These are phyloP conservation scores for Arvicanthis niloticus DNA, from an alignment of 2,113 vertebrate species.

Conservation along the genomic window DNA sequence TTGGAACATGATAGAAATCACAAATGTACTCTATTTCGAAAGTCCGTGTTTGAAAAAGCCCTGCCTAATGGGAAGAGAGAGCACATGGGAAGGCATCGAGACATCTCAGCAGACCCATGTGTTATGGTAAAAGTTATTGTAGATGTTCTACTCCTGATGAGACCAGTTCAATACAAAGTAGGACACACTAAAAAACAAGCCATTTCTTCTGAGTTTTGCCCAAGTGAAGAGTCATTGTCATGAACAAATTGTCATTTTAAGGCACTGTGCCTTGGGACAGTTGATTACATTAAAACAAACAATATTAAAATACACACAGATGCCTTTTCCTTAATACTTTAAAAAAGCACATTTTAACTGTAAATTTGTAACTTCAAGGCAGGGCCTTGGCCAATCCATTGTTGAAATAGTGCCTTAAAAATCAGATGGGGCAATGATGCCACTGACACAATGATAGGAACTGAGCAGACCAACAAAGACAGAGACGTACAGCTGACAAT, in stretches of 20 bases:
- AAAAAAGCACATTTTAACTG: neutral
- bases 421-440: neutral
- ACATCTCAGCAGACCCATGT: too few species aligned
- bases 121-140: neutral
- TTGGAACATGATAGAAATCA: neutral
- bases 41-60: neutral
- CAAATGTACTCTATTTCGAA: neutral
- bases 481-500: neutral
- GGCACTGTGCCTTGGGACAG: neutral
- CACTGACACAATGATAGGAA: neutral
- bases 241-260: constrained; percentile 1
- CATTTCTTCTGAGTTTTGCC: neutral
- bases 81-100: neutral
- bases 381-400: neutral
- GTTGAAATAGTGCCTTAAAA: neutral
- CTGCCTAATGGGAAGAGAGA: neutral
- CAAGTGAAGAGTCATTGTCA: neutral
- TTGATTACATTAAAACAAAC: neutral
- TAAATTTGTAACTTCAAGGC: neutral
- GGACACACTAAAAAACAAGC: neutral
- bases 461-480: neutral
- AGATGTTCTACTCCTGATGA: neutral
- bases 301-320: neutral
- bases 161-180: neutral
- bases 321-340: neutral